Percentiles rank a stretch among this genome's conserved stretches.
Conservation (phyloP, 1,140 invertebrate genomes). For the Papilio polytes region DNA sequence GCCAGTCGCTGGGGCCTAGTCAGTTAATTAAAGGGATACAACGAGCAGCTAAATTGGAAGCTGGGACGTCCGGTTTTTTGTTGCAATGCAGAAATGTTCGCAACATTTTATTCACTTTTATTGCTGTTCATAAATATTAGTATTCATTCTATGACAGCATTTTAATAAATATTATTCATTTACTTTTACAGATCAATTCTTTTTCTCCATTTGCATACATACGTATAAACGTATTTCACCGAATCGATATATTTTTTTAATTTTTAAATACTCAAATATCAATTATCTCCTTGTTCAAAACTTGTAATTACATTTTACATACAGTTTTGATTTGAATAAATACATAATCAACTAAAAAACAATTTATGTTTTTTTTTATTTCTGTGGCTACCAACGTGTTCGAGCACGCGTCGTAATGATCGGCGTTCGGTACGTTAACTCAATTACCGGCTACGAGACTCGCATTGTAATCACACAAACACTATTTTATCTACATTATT, state of each 20-base stretch:
- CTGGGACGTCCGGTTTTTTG: background rate
- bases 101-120: background rate
- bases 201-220: too few species aligned
- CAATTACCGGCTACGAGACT: slow-evolving; percentile 74
- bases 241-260: too few species aligned
- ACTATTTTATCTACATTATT: slow-evolving; percentile 76
- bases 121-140: background rate
- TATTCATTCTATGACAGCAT: background rate
- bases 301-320: background rate
- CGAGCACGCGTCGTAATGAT: slow-evolving; percentile 67
- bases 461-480: slow-evolving; percentile 71
- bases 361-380: background rate
- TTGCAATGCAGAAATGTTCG: background rate
- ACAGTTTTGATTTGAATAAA: slow-evolving; percentile 34
- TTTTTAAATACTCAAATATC: too few species aligned
- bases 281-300: background rate
- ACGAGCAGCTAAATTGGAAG: slow-evolving; percentile 7
- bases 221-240: too few species aligned
- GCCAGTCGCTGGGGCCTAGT: slow-evolving; percentile 17
- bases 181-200: background rate
- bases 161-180: background rate
- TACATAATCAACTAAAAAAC: too few species aligned
- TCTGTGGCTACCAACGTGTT: slow-evolving; percentile 54
- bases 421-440: slow-evolving; percentile 73
- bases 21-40: slow-evolving; percentile 28